A percentile compares a stretch with the other conserved stretches of the same genome.
Conservation (phyloP, 2,113 vertebrate genomes). For the Galemys pyrenaicus region DNA sequence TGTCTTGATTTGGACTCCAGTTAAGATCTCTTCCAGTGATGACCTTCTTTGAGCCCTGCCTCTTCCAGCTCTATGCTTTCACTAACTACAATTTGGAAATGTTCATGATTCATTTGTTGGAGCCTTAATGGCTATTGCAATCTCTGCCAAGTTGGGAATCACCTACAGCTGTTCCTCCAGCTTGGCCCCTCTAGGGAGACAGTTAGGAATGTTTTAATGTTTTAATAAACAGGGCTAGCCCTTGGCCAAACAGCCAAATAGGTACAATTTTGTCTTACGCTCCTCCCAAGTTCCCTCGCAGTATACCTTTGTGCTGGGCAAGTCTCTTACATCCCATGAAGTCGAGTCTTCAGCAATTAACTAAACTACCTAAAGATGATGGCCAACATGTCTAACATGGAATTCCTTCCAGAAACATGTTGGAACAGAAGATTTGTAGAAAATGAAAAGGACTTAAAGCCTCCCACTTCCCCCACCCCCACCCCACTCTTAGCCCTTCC, state of each 20-base stretch:
- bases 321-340: not conserved
- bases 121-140: constrained; percentile 2
- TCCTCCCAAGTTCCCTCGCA: constrained; percentile 8
- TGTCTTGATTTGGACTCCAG: not conserved
- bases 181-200: constrained; percentile 40
- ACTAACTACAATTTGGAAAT: constrained; percentile 28
- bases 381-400: not conserved
- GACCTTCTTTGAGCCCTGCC: not conserved
- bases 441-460: not conserved
- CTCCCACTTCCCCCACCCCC: not conserved
- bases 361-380: not conserved
- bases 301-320: not conserved
- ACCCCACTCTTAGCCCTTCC: not conserved
- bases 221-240: constrained; percentile 55
- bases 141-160: constrained; percentile 69
- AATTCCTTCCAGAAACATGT: not conserved
- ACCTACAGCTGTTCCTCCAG: constrained; percentile 62
- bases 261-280: not conserved
- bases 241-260: constrained; percentile 17
- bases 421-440: not conserved
- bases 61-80: not conserved
- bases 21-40: not conserved
- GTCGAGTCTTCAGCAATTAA: not conserved
- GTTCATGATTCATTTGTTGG: not conserved
- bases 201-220: constrained; percentile 28